These are phyloP conservation scores for Mus pahari DNA, from an alignment of 2,113 vertebrate genomes.

Conservation along the genomic window DNA sequence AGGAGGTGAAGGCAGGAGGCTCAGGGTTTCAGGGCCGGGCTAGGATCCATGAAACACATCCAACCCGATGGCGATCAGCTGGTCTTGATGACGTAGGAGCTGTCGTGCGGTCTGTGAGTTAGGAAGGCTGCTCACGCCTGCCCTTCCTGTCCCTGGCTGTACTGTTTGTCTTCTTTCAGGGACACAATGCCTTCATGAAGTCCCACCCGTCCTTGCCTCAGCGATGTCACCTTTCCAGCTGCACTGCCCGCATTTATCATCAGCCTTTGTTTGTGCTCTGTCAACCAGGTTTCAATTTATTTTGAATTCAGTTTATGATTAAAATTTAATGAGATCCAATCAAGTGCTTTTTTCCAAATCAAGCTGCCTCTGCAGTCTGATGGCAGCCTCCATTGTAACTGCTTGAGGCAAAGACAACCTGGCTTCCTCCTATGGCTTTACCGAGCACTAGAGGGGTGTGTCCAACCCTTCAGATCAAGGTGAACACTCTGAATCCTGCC, in stretches of 20 bases:
- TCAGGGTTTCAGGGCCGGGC: background rate
- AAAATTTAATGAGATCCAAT: constrained; percentile 85
- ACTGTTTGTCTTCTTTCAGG: constrained; percentile 74
- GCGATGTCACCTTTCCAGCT: constrained; percentile 42
- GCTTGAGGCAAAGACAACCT: background rate
- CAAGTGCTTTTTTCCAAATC: constrained; percentile 72
- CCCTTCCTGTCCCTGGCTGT: constrained; percentile 51
- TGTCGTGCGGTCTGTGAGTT: constrained; percentile 57
- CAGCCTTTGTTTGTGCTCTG: constrained; percentile 79
- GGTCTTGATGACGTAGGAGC: constrained; percentile 41
- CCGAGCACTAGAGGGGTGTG: background rate
- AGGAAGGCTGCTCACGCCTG: constrained; percentile 64
- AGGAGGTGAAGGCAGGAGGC: background rate
- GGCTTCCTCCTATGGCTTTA: background rate
- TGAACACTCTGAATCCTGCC: background rate
- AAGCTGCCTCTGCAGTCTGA: constrained; percentile 61
- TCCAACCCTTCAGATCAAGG: constrained; percentile 42
- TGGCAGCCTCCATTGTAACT: background rate
- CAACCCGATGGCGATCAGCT: constrained; percentile 11
- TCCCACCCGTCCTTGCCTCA: constrained; percentile 66
- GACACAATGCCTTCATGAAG: constrained; percentile 77
- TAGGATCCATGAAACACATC: background rate
- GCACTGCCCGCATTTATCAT: constrained; percentile 66
- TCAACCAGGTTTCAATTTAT: constrained; percentile 83
- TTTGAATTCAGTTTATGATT: constrained; percentile 83